Percentiles rank a stretch among this genome's conserved stretches.
These are phyloP conservation scores for Phengaris alcon DNA, from an alignment of 2,888 invertebrate genomes.

Conservation along the genomic window DNA sequence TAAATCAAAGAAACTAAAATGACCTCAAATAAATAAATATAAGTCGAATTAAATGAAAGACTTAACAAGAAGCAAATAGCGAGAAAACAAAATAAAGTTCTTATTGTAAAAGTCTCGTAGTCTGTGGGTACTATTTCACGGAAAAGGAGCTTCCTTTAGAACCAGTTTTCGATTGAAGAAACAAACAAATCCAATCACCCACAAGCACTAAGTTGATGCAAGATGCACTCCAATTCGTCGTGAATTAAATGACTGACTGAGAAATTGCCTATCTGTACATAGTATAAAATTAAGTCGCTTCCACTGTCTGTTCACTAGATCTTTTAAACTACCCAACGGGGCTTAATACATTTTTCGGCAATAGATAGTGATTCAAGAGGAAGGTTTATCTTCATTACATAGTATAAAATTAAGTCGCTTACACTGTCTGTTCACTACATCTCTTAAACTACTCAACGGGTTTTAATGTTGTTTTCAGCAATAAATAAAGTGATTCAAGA, in stretches of 20 bases:
- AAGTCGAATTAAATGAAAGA: conserved; percentile 53
- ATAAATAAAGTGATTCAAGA: too few species aligned
- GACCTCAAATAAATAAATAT: conserved; percentile 34
- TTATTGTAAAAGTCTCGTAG: conserved; percentile 54
- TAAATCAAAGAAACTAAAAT: background rate
- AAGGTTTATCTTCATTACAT: too few species aligned
- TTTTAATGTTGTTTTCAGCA: too few species aligned
- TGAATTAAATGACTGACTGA: background rate
- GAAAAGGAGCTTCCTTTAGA: conserved; percentile 50
- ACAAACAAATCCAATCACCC: conserved; percentile 67
- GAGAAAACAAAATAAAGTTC: conserved; percentile 53
- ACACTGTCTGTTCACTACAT: too few species aligned
- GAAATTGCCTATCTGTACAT: too few species aligned
- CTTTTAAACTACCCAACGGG: too few species aligned
- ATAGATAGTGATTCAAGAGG: too few species aligned
- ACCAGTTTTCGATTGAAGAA: conserved; percentile 49
- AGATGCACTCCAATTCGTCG: conserved; percentile 33
- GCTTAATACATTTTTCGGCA: too few species aligned
- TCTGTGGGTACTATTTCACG: conserved; percentile 52
- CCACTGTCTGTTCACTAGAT: too few species aligned
- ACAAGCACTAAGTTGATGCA: conserved; percentile 44
- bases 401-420: too few species aligned
- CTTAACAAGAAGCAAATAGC: conserved; percentile 55
- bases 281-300: too few species aligned
- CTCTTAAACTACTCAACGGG: too few species aligned